Evolutionary conservation across 1,140 invertebrate genomes (phyloP).

Genomic region (Aphis craccivora): DNA sequence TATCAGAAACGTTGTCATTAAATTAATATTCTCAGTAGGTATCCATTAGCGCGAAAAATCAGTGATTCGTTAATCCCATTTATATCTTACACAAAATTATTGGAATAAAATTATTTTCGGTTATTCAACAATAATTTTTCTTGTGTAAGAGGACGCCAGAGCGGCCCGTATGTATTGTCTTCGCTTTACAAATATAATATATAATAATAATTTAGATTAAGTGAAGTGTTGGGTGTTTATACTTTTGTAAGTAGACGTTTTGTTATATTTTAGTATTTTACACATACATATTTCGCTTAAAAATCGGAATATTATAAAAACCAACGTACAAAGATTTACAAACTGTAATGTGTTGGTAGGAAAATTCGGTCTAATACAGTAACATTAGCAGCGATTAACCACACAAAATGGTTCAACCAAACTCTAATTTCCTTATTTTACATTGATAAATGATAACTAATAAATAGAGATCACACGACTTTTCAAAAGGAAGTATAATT

Average conservation of each 20-base stretch:
- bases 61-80: background rate
- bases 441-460: background rate
- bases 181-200: background rate
- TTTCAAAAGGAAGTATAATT: background rate
- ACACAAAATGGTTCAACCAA: background rate
- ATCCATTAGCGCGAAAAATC: background rate
- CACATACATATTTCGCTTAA: background rate
- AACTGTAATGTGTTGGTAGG: background rate
- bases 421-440: background rate
- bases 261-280: background rate
- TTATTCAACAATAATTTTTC: background rate
- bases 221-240: background rate
- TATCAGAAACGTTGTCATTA: background rate
- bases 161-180: no score
- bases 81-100: background rate
- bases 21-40: background rate
- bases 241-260: background rate
- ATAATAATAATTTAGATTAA: background rate
- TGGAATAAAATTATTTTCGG: background rate
- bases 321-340: background rate
- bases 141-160: no score
- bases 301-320: background rate
- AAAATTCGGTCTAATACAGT: background rate
- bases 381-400: background rate
- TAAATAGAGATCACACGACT: background rate